Conservation (phyloP, 2,797 vertebrate genomes). For the Steatocranus sp. region DNA sequence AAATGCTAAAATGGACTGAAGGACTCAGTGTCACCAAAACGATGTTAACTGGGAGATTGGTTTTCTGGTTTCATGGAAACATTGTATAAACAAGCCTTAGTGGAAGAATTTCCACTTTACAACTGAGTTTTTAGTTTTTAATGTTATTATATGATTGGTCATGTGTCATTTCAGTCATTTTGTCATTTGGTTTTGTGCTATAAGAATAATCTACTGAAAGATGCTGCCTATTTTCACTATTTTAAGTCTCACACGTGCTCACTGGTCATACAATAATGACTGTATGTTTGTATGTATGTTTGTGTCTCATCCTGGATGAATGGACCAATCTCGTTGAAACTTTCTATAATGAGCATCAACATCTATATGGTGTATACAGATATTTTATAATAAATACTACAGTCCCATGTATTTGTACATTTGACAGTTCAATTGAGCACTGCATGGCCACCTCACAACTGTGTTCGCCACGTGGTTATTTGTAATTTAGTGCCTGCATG, state of each 20-base stretch:
- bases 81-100: neutral
- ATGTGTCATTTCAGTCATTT: neutral
- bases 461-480: neutral
- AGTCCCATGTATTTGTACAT: neutral
- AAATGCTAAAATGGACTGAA: neutral
- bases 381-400: neutral
- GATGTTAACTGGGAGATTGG: neutral
- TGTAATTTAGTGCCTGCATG: neutral
- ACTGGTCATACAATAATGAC: neutral
- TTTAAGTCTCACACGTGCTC: neutral
- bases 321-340: neutral
- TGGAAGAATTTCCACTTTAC: neutral
- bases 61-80: neutral
- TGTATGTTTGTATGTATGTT: neutral
- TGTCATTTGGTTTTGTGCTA: neutral
- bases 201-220: neutral
- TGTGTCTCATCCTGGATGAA: neutral
- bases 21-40: neutral
- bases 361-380: neutral
- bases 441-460: neutral
- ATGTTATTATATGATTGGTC: slow-evolving; percentile 1
- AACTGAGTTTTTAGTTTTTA: neutral
- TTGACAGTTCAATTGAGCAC: neutral
- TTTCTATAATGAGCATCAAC: neutral
- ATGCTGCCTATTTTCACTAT: neutral